phyloP scores from a whole-genome alignment of 2,113 vertebrate species.

The Neotragus pygmaeus region DNA sequence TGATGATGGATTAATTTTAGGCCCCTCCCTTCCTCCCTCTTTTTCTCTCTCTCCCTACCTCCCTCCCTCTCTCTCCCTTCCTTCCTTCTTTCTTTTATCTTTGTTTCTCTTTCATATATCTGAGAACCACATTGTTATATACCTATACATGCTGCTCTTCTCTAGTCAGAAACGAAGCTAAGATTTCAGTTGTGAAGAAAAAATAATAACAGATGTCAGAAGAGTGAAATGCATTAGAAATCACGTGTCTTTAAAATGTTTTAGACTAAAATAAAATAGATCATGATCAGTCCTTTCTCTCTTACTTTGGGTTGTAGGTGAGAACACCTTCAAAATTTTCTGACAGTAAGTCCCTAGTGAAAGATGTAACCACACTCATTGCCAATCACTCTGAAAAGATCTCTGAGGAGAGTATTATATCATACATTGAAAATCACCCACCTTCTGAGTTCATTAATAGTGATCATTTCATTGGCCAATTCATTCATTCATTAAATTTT shows the following conservation, averaged over 20 bases:
- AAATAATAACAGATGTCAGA: not conserved
- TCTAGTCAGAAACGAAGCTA: not conserved
- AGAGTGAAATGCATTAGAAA: not conserved
- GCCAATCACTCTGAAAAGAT: not conserved
- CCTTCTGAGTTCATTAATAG: not conserved
- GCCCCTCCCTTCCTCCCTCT: fast-evolving
- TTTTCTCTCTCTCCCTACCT: fast-evolving
- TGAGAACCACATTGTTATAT: not conserved
- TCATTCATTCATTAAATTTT: not conserved
- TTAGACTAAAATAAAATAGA: not conserved
- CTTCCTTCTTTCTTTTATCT: not conserved
- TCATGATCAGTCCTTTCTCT: not conserved
- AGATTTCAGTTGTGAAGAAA: not conserved
- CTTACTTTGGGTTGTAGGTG: not conserved
- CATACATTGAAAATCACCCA: not conserved
- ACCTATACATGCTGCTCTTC: not conserved
- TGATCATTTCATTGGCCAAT: not conserved
- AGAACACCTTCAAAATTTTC: not conserved
- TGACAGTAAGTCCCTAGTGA: not conserved
- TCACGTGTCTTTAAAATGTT: not conserved
- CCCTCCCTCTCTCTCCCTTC: not conserved
- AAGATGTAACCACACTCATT: not conserved
- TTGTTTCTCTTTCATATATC: not conserved
- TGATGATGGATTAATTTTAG: not conserved
- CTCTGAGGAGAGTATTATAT: not conserved